phyloP scores from a whole-genome alignment of 1,140 invertebrate species.

The Euglossa dilemma region DNA sequence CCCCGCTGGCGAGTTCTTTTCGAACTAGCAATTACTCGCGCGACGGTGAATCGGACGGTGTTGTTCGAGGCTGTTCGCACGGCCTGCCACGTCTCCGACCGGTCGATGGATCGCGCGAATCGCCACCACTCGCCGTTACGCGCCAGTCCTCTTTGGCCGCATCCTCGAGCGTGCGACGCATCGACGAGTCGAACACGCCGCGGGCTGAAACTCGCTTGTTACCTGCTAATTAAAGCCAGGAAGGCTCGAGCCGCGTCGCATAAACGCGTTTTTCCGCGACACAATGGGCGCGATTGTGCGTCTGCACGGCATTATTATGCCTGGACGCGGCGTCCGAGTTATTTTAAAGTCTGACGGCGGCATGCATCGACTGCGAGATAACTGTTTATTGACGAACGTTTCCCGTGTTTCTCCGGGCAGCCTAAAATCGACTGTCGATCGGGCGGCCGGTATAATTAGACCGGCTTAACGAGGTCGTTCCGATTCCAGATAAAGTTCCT shows the following conservation, averaged over 20 bases:
- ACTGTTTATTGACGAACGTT: slow-evolving; percentile 7
- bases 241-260: not conserved
- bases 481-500: not conserved
- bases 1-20: not conserved
- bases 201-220: slow-evolving; percentile 23
- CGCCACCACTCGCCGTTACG: not conserved
- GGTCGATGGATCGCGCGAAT: slow-evolving; percentile 29
- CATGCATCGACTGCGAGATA: not conserved
- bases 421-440: not conserved
- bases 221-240: slow-evolving; percentile 57
- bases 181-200: slow-evolving; percentile 15
- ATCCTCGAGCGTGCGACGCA: not conserved
- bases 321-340: not conserved
- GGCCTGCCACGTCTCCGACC: slow-evolving; percentile 11
- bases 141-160: not conserved
- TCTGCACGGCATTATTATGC: not conserved
- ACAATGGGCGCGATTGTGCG: slow-evolving; percentile 49
- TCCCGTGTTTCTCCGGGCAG: not conserved
- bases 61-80: not conserved
- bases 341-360: slow-evolving; percentile 28
- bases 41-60: not conserved
- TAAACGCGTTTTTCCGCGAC: not conserved
- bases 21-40: not conserved
- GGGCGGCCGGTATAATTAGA: slow-evolving; percentile 7
- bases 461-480: not conserved